phyloP scores from a whole-genome alignment of 2,888 invertebrate species.

The Celastrina argiolus region DNA sequence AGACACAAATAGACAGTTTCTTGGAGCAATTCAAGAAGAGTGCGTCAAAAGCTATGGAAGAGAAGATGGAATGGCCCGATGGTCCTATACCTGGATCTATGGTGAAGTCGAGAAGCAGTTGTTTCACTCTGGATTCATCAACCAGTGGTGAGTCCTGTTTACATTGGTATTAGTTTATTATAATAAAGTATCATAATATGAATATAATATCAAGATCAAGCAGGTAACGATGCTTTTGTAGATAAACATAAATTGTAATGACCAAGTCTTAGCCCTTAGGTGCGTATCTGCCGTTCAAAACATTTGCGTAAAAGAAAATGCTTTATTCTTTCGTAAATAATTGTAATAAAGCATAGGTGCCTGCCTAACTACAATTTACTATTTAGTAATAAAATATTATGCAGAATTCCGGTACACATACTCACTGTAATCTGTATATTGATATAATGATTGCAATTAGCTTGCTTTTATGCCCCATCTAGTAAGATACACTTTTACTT shows the following conservation, averaged over 20 bases:
- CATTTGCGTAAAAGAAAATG: no score
- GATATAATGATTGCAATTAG: no score
- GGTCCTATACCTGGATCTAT: constrained; percentile 64
- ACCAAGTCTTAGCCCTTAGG: no score
- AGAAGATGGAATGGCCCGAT: constrained; percentile 74
- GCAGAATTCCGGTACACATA: no score
- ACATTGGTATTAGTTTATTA: background rate
- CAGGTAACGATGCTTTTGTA: background rate
- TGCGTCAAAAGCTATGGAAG: constrained; percentile 87
- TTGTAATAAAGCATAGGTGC: no score
- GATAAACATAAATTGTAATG: no score
- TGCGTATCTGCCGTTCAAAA: no score
- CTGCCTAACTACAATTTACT: no score
- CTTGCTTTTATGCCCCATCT: background rate
- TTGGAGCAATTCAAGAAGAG: constrained; percentile 88
- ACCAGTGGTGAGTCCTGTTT: constrained; percentile 38
- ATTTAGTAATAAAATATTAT: no score
- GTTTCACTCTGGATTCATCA: constrained; percentile 65
- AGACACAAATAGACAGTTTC: constrained; percentile 91
- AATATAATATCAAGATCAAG: background rate
- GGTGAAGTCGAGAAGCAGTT: constrained; percentile 72
- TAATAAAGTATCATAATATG: background rate
- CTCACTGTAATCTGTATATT: background rate
- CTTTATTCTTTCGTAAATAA: no score
- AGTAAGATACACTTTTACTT: no score